phyloP scores from a whole-genome alignment of 1,140 invertebrate genomes.

The Listronotus bonariensis region DNA sequence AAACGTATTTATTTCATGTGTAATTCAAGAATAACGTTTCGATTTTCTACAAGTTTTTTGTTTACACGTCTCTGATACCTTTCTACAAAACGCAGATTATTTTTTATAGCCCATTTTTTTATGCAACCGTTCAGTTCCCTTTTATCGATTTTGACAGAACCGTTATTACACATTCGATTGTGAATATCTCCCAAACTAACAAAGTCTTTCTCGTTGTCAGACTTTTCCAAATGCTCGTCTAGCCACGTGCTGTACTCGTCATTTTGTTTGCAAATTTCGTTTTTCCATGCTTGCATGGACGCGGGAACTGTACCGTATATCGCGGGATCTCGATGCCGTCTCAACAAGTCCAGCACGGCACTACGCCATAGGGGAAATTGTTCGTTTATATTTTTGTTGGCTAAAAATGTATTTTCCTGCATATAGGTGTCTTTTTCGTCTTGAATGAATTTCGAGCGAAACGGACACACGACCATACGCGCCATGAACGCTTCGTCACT shows the following conservation, averaged over 20 bases:
- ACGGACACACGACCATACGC: not conserved
- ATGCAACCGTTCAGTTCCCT: not conserved
- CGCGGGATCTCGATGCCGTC: not conserved
- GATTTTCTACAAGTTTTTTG: too few species aligned
- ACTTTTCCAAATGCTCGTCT: not conserved
- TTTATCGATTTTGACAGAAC: not conserved
- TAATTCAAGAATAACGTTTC: too few species aligned
- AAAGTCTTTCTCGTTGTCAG: not conserved
- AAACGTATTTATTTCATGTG: too few species aligned
- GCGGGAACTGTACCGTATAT: not conserved
- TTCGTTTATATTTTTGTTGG: not conserved
- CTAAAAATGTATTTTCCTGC: not conserved
- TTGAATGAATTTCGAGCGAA: not conserved
- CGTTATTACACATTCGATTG: not conserved
- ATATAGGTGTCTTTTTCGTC: not conserved
- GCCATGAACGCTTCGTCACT: conserved; percentile 1
- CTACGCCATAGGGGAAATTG: too few species aligned
- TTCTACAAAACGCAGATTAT: not conserved
- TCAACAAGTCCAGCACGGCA: too few species aligned
- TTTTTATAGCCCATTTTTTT: not conserved
- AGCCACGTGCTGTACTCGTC: not conserved
- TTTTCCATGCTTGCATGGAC: not conserved
- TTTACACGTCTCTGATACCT: not conserved
- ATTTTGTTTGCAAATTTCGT: not conserved
- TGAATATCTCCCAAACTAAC: not conserved